Evolutionary conservation across 2,113 vertebrate genomes (phyloP).

Genomic region (Micronycteris hirsuta): DNA sequence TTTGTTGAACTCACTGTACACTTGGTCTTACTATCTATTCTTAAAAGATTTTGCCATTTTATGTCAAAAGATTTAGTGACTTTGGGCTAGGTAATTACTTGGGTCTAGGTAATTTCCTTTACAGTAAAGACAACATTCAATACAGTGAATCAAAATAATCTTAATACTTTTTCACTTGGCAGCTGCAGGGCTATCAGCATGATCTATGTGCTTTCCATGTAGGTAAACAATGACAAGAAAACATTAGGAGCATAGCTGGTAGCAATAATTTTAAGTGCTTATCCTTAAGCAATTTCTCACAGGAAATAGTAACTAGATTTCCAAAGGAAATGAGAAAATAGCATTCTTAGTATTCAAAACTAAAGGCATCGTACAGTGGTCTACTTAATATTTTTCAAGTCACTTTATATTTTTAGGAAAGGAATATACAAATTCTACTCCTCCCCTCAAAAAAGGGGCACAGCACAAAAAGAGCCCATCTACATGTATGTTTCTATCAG

Average conservation of each 20-base stretch:
- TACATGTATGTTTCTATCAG: not conserved
- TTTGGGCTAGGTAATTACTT: conserved; percentile 20
- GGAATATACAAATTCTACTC: not conserved
- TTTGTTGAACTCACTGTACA: conserved; percentile 22
- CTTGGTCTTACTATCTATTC: not conserved
- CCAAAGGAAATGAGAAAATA: not conserved
- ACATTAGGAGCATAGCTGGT: not conserved
- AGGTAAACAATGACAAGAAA: conserved; percentile 30
- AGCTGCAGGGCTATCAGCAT: not conserved
- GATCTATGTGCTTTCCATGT: not conserved
- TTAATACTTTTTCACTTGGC: not conserved
- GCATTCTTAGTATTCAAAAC: conserved; percentile 1
- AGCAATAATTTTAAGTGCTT: not conserved
- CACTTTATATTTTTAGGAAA: not conserved
- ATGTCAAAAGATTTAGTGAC: conserved; percentile 6
- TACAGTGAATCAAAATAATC: conserved; percentile 35
- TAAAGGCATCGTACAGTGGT: not conserved
- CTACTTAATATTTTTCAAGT: conserved; percentile 23
- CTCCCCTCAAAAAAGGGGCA: not conserved
- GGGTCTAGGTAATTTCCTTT: not conserved
- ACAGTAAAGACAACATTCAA: conserved; percentile 32
- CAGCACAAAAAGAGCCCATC: not conserved
- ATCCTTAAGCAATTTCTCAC: conserved; percentile 6
- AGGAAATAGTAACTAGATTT: conserved; percentile 16
- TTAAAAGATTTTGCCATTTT: conserved; percentile 31